A percentile compares a stretch with the other conserved stretches of the same genome.
These are phyloP conservation scores for Podarcis cretensis DNA, from an alignment of 2,113 vertebrate species.

Conservation along the genomic window DNA sequence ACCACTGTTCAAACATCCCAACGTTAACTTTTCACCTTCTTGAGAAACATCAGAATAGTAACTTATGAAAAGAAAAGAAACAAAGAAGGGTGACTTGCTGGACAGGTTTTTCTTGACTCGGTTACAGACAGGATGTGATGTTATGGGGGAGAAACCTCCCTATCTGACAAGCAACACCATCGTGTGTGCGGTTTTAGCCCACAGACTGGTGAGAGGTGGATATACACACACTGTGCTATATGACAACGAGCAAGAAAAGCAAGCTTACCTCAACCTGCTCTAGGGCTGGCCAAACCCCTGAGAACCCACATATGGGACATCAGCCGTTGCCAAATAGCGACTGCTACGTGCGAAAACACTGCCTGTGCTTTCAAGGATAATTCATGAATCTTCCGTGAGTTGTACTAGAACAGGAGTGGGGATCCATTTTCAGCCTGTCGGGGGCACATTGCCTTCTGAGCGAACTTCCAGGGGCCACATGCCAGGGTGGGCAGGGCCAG, in stretches of 20 bases:
- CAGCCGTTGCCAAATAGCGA: no score
- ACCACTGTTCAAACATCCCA: neutral
- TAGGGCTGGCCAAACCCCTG: neutral
- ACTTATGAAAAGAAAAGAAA: no score
- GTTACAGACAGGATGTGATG: conserved; percentile 22
- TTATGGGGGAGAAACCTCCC: rapidly evolving
- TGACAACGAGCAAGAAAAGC: neutral
- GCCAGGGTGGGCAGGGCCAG: no score
- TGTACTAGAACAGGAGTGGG: neutral
- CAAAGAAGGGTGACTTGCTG: conserved; percentile 36
- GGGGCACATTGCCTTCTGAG: no score
- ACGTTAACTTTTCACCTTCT: neutral
- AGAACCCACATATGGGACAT: neutral
- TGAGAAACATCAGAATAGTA: conserved; percentile 14
- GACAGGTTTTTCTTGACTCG: conserved; percentile 52
- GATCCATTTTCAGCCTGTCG: no score
- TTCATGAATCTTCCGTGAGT: neutral
- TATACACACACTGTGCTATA: neutral
- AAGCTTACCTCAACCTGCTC: neutral
- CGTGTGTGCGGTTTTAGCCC: neutral
- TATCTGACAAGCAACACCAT: neutral
- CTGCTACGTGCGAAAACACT: no score
- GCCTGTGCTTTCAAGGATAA: neutral
- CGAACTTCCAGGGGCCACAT: no score
- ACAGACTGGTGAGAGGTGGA: neutral